These are phyloP conservation scores for Trimorus sp. DNA, from an alignment of 2,888 invertebrate species.

Conservation along the genomic window DNA sequence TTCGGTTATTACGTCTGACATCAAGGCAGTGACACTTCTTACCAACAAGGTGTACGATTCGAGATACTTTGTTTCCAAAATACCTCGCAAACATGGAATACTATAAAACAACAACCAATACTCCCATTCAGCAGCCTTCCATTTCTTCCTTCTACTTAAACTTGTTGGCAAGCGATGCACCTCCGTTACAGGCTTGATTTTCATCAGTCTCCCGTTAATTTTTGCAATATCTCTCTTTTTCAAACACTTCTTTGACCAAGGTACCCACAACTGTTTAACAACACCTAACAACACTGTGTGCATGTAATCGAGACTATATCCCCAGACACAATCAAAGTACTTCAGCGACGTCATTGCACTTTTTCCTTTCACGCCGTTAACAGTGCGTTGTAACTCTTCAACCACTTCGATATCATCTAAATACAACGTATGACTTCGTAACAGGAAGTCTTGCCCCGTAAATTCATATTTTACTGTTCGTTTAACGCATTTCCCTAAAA, in stretches of 20 bases:
- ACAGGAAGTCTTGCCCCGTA: background rate
- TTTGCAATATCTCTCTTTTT: background rate
- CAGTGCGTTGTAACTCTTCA: background rate
- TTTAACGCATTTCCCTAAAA: background rate
- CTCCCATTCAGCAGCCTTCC: slow-evolving; percentile 19
- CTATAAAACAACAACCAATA: slow-evolving; percentile 5
- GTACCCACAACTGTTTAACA: slow-evolving; percentile 3
- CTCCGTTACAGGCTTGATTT: slow-evolving; percentile 10
- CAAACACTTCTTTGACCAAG: slow-evolving; percentile 16
- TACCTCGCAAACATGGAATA: slow-evolving; percentile 25
- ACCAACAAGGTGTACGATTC: slow-evolving; percentile 30
- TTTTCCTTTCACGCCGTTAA: background rate
- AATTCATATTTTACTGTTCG: slow-evolving; percentile 8
- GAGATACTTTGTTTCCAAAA: slow-evolving; percentile 4
- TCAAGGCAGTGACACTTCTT: slow-evolving; percentile 25
- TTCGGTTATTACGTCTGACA: slow-evolving; percentile 40
- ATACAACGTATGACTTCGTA: slow-evolving; percentile 26
- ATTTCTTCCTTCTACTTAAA: slow-evolving; percentile 9
- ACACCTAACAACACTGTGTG: slow-evolving; percentile 13
- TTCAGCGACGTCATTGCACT: background rate
- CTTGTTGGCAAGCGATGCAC: slow-evolving; percentile 12
- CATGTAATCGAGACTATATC: background rate
- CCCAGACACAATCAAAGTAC: background rate
- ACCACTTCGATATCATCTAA: slow-evolving; percentile 5
- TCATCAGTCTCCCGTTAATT: slow-evolving; percentile 4